A percentile compares a stretch with the other conserved stretches of the same genome.
These are phyloP conservation scores for Drosophila bocki DNA, from an alignment of 1,140 invertebrate genomes.

Conservation along the genomic window DNA sequence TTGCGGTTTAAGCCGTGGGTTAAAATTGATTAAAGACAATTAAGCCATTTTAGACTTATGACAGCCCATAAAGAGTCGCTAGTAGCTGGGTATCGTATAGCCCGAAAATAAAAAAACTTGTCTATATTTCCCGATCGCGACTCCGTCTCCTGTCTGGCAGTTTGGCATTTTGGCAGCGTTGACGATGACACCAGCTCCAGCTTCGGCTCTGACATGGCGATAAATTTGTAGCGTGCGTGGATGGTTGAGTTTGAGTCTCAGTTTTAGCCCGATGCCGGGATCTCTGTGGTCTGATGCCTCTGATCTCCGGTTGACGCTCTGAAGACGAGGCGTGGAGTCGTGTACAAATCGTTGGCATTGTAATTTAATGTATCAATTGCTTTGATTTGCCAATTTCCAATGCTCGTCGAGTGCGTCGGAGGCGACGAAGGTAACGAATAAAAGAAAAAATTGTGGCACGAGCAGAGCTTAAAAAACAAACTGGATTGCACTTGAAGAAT, in stretches of 20 bases:
- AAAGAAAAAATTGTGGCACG: conserved; percentile 55
- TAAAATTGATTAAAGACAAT: conserved; percentile 38
- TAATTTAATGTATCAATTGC: conserved; percentile 84
- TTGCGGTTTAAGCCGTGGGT: background rate
- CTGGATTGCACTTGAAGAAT: conserved; percentile 8
- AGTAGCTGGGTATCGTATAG: conserved; percentile 68
- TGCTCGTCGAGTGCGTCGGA: conserved; percentile 62
- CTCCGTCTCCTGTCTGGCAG: conserved; percentile 34
- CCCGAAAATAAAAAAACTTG: conserved; percentile 57
- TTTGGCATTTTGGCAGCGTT: conserved; percentile 71
- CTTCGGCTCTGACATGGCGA: conserved; percentile 52
- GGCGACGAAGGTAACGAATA: conserved; percentile 61
- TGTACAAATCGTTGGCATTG: conserved; percentile 83
- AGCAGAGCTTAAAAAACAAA: conserved; percentile 45
- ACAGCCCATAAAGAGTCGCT: conserved; percentile 27
- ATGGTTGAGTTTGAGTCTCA: conserved; percentile 24
- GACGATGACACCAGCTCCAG: conserved; percentile 71
- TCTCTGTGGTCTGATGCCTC: conserved; percentile 12
- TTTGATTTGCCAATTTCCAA: conserved; percentile 82
- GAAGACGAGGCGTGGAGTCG: conserved; percentile 77
- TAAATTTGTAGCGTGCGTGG: conserved; percentile 78
- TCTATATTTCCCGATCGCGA: conserved; percentile 20
- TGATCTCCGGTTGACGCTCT: conserved; percentile 33
- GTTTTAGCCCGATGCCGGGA: background rate
- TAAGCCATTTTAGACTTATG: conserved; percentile 37